Evolutionary conservation across 2,113 vertebrate genomes (phyloP), one percentile per base, ranked within the genome.

Genomic region (Bagarius yarrelli): DNA sequence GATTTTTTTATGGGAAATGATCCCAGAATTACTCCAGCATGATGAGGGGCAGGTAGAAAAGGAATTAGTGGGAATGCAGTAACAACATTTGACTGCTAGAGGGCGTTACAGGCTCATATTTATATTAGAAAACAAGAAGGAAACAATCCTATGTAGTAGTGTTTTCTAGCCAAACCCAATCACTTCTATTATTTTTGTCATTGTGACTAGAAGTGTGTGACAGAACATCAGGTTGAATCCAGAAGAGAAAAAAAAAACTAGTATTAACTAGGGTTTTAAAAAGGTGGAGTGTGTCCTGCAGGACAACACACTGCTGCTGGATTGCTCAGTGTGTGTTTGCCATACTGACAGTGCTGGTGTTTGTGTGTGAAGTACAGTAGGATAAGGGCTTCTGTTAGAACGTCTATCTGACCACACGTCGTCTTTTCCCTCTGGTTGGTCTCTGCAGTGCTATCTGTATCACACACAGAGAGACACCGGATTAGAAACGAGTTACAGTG

Each of bases 401-500:
- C 55, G 77, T 76, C 85, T 87, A 93, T 87, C 93, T 88, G 82
- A 92, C 84, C 63, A 92, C 91, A 80, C 93, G 88, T 47, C 93
- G 90, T 87, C 93, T 91, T 84, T 92, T 91, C 81, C 93, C 92
- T 21, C 92, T 90, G 71, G 90, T 89, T 3, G 91, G 89, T 86
- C 92, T 93, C 85, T 91, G 85, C 87, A 93, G 89, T 23, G 85
- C 84, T 44, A 86, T 85, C 92, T 94, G 89, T 16, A 56, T 67
- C 85, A 80, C 76, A 82, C 36, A 79, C n/a, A n/a, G n/a, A n/a
- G n/a, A 81, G 53, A 82, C 27, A 66, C 23, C n/a, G 27, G 21
- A 74, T 81, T 81, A 83, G 59, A 66, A 66, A 56, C 23, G 19
- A 50, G 63, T 73, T 50, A 50, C 12, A 59, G 18, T 40, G 72